These are phyloP conservation scores for Steinernema feltiae DNA, from an alignment of 1,140 invertebrate genomes.

Conservation along the genomic window DNA sequence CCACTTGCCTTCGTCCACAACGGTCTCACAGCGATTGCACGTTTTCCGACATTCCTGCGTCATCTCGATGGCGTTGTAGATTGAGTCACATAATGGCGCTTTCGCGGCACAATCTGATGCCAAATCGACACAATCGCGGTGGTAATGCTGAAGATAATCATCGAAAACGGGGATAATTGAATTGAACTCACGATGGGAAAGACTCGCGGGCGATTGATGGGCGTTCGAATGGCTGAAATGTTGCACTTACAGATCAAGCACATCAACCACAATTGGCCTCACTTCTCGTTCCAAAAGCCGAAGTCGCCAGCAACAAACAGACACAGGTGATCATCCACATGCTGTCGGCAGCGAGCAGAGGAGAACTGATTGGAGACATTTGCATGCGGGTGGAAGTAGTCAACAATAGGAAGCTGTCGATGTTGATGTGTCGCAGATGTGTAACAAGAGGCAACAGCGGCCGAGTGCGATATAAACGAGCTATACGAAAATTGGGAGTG, in stretches of 20 bases:
- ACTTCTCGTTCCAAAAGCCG: too few relatives aligned
- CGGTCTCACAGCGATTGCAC: slow-evolving; percentile 1
- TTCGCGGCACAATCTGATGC: neutral
- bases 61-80: neutral
- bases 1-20: neutral
- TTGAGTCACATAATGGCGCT: neutral
- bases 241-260: neutral
- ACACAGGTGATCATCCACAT: too few relatives aligned
- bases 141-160: neutral
- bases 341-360: neutral
- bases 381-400: neutral
- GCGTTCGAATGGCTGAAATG: neutral
- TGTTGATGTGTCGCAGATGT: neutral
- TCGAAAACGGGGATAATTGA: neutral
- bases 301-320: neutral
- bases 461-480: too few relatives aligned
- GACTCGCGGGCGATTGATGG: neutral
- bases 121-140: neutral
- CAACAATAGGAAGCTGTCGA: neutral
- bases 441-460: too few relatives aligned
- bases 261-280: neutral
- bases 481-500: too few relatives aligned
- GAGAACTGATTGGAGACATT: neutral
- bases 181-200: neutral
- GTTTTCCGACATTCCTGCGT: neutral